Conservation (phyloP, 2,797 vertebrate genomes). For the Monodelphis domestica region DNA sequence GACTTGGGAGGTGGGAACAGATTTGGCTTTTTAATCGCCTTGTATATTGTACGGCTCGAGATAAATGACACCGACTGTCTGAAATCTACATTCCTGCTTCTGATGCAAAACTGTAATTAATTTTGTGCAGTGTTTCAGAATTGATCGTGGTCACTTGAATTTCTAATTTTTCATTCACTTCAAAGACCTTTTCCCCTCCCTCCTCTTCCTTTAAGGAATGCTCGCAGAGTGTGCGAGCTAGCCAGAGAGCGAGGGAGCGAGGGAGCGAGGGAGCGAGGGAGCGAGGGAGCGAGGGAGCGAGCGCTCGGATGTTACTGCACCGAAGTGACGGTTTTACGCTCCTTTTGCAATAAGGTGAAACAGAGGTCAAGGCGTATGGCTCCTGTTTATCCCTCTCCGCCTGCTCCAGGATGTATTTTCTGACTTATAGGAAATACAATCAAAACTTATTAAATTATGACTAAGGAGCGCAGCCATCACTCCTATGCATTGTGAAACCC, state of each 20-base stretch:
- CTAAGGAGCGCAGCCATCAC: constrained; percentile 69
- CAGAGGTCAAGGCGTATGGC: constrained; percentile 85
- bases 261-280: too few relatives aligned
- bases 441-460: constrained; percentile 82
- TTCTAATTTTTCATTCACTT: constrained; percentile 94
- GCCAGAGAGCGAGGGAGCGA: too few relatives aligned
- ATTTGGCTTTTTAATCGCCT: constrained; percentile 89
- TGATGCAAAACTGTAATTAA: constrained; percentile 96
- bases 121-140: constrained; percentile 97
- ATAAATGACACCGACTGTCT: constrained; percentile 89
- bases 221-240: constrained; percentile 70
- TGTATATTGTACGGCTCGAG: constrained; percentile 85
- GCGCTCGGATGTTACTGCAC: constrained; percentile 67
- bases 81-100: constrained; percentile 90
- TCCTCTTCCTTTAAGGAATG: constrained; percentile 74
- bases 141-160: constrained; percentile 94
- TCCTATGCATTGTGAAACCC: constrained; percentile 71
- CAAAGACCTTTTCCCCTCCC: constrained; percentile 79
- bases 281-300: too few relatives aligned
- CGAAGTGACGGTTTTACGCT: constrained; percentile 82
- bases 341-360: constrained; percentile 87
- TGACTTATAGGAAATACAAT: constrained; percentile 80
- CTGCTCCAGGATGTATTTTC: constrained; percentile 72
- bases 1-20: constrained; percentile 87
- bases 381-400: constrained; percentile 79